These are phyloP conservation scores for Orestias chungarensis DNA, from an alignment of 2,797 vertebrate species.

Conservation along the genomic window DNA sequence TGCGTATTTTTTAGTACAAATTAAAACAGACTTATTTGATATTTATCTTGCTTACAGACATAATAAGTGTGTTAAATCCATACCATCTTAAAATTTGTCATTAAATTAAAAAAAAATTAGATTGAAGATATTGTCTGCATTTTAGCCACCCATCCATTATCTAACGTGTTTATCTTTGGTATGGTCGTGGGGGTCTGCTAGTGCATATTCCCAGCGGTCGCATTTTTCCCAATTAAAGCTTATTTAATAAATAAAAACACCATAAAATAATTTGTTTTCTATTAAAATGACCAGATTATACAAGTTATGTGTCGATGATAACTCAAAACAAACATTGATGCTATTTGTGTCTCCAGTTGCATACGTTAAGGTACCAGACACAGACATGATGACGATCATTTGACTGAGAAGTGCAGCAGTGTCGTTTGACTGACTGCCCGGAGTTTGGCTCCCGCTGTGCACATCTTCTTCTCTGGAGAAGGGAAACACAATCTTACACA, in stretches of 20 bases:
- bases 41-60: not conserved
- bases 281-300: not conserved
- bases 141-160: too few species aligned
- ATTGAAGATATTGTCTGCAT: not conserved
- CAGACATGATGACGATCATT: conserved; percentile 19
- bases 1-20: not conserved
- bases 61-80: too few species aligned
- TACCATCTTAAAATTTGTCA: not conserved
- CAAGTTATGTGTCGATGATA: not conserved
- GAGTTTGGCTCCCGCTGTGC: conserved; percentile 37
- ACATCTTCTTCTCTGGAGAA: conserved; percentile 31
- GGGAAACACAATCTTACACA: conserved; percentile 19
- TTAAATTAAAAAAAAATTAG: not conserved
- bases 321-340: not conserved
- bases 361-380: conserved; percentile 5
- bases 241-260: not conserved
- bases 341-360: conserved; percentile 9
- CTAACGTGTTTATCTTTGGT: too few species aligned
- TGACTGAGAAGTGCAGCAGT: conserved; percentile 13
- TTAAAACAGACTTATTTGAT: not conserved
- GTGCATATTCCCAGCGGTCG: too few species aligned
- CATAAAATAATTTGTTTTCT: not conserved
- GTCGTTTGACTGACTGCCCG: conserved; percentile 38
- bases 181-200: too few species aligned
- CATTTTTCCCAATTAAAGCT: too few species aligned